phyloP scores from a whole-genome alignment of 2,113 vertebrate species.

The Limnothrissa miodon region DNA sequence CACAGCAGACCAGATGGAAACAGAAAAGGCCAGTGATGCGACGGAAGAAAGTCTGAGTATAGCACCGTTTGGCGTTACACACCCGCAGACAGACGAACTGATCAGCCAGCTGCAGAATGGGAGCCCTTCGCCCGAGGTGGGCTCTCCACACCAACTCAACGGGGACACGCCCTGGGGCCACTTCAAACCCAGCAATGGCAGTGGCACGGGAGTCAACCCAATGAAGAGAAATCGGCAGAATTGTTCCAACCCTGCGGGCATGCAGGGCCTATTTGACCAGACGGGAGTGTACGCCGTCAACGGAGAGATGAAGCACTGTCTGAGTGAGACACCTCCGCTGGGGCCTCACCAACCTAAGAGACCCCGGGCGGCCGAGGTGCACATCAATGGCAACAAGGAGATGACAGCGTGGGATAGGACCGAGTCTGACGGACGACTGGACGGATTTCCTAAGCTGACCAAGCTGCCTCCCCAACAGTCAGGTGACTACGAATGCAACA shows the following conservation, averaged over 20 bases:
- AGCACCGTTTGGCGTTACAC: constrained; percentile 73
- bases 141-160: constrained; percentile 71
- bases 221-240: constrained; percentile 76
- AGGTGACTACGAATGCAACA: constrained; percentile 64
- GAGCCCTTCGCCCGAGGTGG: constrained; percentile 71
- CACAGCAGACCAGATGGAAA: constrained; percentile 98
- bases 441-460: constrained; percentile 64
- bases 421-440: constrained; percentile 56
- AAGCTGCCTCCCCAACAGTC: constrained; percentile 39
- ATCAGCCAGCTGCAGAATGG: constrained; percentile 82
- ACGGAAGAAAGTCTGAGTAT: constrained; percentile 88
- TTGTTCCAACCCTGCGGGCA: constrained; percentile 65
- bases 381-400: constrained; percentile 63
- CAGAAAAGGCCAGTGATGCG: constrained; percentile 88
- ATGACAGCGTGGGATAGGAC: constrained; percentile 59
- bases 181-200: constrained; percentile 61
- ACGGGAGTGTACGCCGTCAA: constrained; percentile 75
- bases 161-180: constrained; percentile 76
- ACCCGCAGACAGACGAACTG: constrained; percentile 68
- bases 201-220: constrained; percentile 54
- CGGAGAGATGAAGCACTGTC: constrained; percentile 82
- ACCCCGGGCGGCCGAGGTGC: constrained; percentile 73
- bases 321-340: constrained; percentile 74
- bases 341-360: constrained; percentile 80
- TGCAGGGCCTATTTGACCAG: constrained; percentile 71